Percentiles rank a stretch among this genome's conserved stretches.
Evolutionary conservation across 2,113 vertebrate species (phyloP).

Genomic region (Laticauda colubrina): DNA sequence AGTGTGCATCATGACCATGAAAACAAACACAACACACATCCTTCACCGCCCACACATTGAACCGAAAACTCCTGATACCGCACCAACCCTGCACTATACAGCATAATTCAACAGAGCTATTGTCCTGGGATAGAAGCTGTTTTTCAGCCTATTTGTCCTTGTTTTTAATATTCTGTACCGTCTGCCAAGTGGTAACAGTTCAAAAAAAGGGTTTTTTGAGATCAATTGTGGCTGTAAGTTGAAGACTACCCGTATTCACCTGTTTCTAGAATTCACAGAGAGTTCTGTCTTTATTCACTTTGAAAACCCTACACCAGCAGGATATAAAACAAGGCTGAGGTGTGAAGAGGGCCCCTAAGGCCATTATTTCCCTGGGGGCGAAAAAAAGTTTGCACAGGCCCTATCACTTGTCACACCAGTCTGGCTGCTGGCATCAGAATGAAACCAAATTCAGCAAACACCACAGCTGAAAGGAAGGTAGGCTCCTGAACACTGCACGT

Average conservation of each 20-base stretch:
- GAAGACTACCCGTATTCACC: not conserved
- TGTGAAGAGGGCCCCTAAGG: not conserved
- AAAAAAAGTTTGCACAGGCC: not conserved
- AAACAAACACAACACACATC: too few species aligned
- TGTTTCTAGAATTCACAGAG: not conserved
- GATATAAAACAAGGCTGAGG: not conserved
- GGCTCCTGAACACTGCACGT: not conserved
- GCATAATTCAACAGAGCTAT: too few species aligned
- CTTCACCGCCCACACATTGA: too few species aligned
- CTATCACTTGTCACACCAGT: not conserved
- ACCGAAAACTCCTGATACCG: too few species aligned
- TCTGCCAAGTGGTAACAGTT: too few species aligned
- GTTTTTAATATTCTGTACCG: too few species aligned
- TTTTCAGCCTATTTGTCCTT: too few species aligned
- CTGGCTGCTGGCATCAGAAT: not conserved
- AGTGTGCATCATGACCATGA: too few species aligned
- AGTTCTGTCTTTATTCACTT: not conserved
- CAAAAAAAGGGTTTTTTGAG: not conserved
- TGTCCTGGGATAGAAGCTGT: too few species aligned
- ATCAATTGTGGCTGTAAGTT: not conserved
- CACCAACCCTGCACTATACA: too few species aligned
- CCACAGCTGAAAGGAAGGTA: not conserved
- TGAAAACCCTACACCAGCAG: not conserved
- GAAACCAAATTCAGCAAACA: not conserved
- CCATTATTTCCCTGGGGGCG: not conserved